These are phyloP conservation scores for Craterocephalus amniculus DNA, from an alignment of 2,797 vertebrate genomes.

Conservation along the genomic window DNA sequence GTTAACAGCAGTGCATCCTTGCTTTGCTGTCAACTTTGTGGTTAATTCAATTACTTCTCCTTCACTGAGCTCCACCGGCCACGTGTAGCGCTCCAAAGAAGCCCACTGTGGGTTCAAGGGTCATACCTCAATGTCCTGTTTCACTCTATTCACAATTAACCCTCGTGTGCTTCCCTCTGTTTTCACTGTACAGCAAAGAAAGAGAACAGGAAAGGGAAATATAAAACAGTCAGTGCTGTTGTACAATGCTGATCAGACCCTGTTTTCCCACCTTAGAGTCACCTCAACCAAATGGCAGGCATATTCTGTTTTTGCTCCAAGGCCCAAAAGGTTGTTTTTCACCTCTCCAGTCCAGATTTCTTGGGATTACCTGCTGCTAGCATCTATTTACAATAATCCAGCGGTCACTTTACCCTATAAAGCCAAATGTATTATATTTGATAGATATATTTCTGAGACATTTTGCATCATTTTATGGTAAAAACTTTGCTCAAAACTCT, in stretches of 20 bases:
- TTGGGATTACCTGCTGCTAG: background rate
- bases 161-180: constrained; percentile 86
- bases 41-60: constrained; percentile 22
- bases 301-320: constrained; percentile 28
- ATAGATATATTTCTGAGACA: no score
- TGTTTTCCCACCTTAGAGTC: constrained; percentile 47
- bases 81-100: constrained; percentile 82
- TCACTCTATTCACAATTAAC: constrained; percentile 91
- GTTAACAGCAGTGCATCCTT: background rate
- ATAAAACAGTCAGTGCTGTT: constrained; percentile 79
- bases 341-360: background rate
- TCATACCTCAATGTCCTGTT: constrained; percentile 84
- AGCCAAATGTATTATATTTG: no score
- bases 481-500: no score
- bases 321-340: constrained; percentile 25
- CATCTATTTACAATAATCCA: background rate
- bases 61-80: constrained; percentile 52
- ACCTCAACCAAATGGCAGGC: constrained; percentile 52
- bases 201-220: constrained; percentile 86
- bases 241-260: constrained; percentile 65
- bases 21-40: constrained; percentile 14
- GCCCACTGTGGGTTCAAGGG: constrained; percentile 78
- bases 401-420: no score
- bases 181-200: constrained; percentile 83
- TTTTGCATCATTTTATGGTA: no score